Evolutionary conservation across 2,888 invertebrate species (phyloP).

Genomic region (Bombyx huttoni): DNA sequence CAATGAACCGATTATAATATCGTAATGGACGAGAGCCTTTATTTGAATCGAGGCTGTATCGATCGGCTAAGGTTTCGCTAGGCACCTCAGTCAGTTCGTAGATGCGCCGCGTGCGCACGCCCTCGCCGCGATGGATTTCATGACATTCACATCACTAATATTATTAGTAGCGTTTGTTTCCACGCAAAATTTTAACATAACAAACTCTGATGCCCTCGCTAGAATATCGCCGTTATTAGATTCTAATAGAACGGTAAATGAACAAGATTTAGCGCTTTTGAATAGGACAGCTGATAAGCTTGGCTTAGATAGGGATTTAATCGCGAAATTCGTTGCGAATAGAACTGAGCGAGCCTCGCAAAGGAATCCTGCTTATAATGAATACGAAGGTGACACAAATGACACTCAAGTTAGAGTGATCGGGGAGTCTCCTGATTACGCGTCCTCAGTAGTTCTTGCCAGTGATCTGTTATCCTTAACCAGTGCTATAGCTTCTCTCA

Average conservation of each 20-base stretch:
- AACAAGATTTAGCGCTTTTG: conserved; percentile 26
- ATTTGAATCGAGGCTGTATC: conserved; percentile 8
- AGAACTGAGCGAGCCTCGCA: conserved; percentile 12
- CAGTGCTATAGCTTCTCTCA: conserved; percentile 57
- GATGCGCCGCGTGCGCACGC: conserved; percentile 54
- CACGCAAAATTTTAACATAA: conserved; percentile 17
- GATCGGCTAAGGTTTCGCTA: conserved; percentile 15
- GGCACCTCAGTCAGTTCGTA: conserved; percentile 31
- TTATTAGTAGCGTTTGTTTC: conserved; percentile 35
- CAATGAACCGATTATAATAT: conserved; percentile 35
- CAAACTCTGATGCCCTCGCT: conserved; percentile 29
- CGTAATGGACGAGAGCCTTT: conserved; percentile 21
- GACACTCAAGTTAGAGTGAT: conserved; percentile 32
- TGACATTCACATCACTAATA: conserved; percentile 35
- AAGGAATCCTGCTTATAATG: conserved; percentile 21
- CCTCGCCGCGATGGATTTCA: conserved; percentile 27
- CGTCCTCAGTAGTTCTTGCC: conserved; percentile 58
- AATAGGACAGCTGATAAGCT: conserved; percentile 37
- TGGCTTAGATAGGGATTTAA: conserved; percentile 34
- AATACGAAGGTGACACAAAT: conserved; percentile 22
- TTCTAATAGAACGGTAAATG: conserved; percentile 31
- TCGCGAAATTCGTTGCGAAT: conserved; percentile 33
- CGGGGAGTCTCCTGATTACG: conserved; percentile 61
- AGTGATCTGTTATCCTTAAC: conserved; percentile 62
- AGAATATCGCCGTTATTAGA: conserved; percentile 29